A percentile compares a stretch with the other conserved stretches of the same genome.
Conservation (phyloP, 2,113 vertebrate genomes). For the Crotalus helleri region DNA sequence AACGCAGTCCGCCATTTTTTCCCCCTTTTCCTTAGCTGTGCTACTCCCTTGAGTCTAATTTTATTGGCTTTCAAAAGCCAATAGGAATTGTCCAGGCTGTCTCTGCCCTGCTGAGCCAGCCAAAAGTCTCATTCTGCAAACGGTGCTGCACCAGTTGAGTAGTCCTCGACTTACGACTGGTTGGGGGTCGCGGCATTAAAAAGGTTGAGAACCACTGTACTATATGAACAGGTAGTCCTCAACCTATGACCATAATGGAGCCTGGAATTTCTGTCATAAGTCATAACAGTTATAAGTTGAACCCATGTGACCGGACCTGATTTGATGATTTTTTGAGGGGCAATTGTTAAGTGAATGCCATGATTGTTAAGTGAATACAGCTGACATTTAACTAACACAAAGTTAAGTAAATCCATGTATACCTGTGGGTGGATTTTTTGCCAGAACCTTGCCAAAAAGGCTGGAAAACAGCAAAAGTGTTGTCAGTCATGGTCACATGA, state of each 20-base stretch:
- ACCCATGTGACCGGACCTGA: background rate
- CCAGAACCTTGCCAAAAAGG: background rate
- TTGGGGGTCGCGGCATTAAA: no score
- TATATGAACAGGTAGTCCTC: background rate
- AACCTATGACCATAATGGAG: background rate
- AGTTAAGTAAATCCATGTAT: background rate
- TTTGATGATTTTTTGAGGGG: background rate
- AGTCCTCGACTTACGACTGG: no score
- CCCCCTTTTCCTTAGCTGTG: no score
- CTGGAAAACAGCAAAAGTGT: background rate
- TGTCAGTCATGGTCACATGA: background rate
- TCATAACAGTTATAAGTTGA: background rate
- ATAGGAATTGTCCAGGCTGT: no score
- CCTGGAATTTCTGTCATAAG: background rate
- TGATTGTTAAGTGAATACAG: no score
- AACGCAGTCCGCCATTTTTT: no score
- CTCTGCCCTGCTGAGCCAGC: no score
- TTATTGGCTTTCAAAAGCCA: no score
- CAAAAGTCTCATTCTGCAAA: no score
- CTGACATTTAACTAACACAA: no score
- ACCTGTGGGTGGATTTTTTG: background rate
- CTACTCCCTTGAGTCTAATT: no score
- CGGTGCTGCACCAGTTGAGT: no score
- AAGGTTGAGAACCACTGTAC: background rate
- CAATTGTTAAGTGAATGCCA: background rate